These are phyloP conservation scores for Hydropsyche tenuis DNA, from an alignment of 1,140 invertebrate genomes.

Conservation along the genomic window DNA sequence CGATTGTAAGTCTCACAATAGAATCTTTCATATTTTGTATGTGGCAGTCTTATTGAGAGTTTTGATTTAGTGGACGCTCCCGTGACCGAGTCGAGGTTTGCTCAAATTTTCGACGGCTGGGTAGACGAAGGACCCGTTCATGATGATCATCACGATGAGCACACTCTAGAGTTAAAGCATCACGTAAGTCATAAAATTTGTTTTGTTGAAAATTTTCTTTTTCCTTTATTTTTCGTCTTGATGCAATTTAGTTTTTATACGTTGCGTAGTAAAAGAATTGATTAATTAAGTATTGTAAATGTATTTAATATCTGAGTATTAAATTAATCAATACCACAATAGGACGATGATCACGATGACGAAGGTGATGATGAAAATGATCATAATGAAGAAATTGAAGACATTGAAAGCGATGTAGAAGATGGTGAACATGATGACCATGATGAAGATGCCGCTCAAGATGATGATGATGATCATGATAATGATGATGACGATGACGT, in stretches of 20 bases:
- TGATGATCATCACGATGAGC: conserved; percentile 64
- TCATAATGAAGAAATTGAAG: too few relatives aligned
- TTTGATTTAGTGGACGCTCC: conserved; percentile 72
- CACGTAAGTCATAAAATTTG: conserved; percentile 51
- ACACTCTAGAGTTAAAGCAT: conserved; percentile 60
- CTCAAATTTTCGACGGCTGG: conserved; percentile 78
- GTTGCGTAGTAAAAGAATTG: conserved; percentile 44
- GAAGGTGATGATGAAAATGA: conserved; percentile 53
- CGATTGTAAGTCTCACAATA: conserved; percentile 69
- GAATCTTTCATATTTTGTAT: conserved; percentile 27
- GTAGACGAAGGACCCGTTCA: conserved; percentile 70
- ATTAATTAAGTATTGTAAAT: too few relatives aligned
- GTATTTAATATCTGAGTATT: too few relatives aligned
- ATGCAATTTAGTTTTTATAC: conserved; percentile 37
- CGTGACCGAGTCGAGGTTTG: conserved; percentile 72
- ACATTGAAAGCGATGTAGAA: conserved; percentile 54
- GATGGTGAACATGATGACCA: too few relatives aligned
- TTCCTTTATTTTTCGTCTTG: conserved; percentile 17
- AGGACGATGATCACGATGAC: conserved; percentile 53
- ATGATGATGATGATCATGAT: conserved; percentile 49
- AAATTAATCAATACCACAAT: conserved; percentile 48
- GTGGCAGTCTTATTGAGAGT: conserved; percentile 8
- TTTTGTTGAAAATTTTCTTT: background rate
- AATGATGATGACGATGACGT: conserved; percentile 48
- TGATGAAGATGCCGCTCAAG: conserved; percentile 50